phyloP scores from a whole-genome alignment of 2,888 invertebrate species.

The Drosophila ezoana region DNA sequence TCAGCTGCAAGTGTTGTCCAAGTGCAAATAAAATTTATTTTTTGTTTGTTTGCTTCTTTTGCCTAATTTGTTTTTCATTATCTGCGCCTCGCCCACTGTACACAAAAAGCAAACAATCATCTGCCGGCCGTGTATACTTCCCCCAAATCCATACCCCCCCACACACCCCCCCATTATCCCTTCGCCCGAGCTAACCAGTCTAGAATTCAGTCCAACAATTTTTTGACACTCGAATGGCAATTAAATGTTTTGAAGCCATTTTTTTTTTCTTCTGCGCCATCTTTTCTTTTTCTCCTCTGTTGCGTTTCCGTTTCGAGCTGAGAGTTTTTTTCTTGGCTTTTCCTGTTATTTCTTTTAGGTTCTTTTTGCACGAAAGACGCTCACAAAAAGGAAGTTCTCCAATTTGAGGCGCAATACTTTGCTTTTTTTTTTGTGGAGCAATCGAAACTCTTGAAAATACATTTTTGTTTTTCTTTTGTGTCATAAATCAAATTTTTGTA shows the following conservation, averaged over 20 bases:
- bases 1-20: constrained; percentile 75
- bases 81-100: constrained; percentile 38
- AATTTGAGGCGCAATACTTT: constrained; percentile 42
- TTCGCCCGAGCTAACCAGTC: neutral
- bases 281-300: constrained; percentile 27
- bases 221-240: constrained; percentile 77
- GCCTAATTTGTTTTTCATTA: constrained; percentile 77
- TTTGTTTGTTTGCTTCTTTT: constrained; percentile 49
- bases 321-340: constrained; percentile 18
- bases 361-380: constrained; percentile 57
- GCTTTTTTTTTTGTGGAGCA: neutral
- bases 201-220: constrained; percentile 40
- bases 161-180: neutral
- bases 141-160: neutral
- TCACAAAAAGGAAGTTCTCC: constrained; percentile 30
- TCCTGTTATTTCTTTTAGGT: constrained; percentile 27
- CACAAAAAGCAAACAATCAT: constrained; percentile 33
- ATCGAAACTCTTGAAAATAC: constrained; percentile 38
- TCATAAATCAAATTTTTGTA: constrained; percentile 76
- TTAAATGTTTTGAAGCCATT: constrained; percentile 77
- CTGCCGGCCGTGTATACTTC: constrained; percentile 13
- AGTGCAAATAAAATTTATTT: constrained; percentile 54
- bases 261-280: constrained; percentile 32
- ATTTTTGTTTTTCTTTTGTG: constrained; percentile 50
- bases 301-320: constrained; percentile 21